Base-by-base conservation (phyloP, 2,888 invertebrate species). In the Choreutis nemorana region DNA sequence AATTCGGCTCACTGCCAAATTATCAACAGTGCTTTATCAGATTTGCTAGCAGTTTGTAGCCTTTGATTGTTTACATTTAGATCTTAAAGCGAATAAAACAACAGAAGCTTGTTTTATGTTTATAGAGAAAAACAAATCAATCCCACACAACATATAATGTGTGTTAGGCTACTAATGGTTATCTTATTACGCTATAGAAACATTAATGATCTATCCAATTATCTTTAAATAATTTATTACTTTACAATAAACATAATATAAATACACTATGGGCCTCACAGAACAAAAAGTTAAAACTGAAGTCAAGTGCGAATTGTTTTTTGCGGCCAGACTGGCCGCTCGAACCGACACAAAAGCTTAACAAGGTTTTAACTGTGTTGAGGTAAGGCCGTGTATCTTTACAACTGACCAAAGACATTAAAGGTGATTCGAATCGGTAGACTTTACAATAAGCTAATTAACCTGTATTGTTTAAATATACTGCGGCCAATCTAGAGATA, bases 201-300 rank as follows among this genome's bases (percentile, higher is more conserved):
- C 35, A 39, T 57, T 50, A 49, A 55, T 58, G 54, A 42, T 48
- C 56, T 63, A 64, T 43, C 44, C 59, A 62, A 58, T 42, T 51
- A 55, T 54, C 47, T 45, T 48, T 55, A 43, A 60, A 63, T 60
- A 53, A 57, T 56, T 62, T 55, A 59, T 48, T 43, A 40, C 46
- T 60, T 63, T 65, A 66, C 58, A 64, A 47, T 59, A 59, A 61
- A 65, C 56, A 61, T 50, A 51, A 59, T 60, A 59, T 42, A 60
- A 66, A 64, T 64, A 26, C 55, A 61, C 57, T 56, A n/a, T n/a
- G n/a, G n/a, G n/a, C n/a, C n/a, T n/a, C n/a, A n/a, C n/a, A n/a
- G n/a, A n/a, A n/a, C n/a, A n/a, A n/a, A n/a, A n/a, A n/a, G n/a
- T n/a, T n/a, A n/a, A n/a, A n/a, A n/a, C n/a, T n/a, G n/a, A n/a